phyloP scores from a whole-genome alignment of 2,797 vertebrate genomes.

The Siniperca undulata region DNA sequence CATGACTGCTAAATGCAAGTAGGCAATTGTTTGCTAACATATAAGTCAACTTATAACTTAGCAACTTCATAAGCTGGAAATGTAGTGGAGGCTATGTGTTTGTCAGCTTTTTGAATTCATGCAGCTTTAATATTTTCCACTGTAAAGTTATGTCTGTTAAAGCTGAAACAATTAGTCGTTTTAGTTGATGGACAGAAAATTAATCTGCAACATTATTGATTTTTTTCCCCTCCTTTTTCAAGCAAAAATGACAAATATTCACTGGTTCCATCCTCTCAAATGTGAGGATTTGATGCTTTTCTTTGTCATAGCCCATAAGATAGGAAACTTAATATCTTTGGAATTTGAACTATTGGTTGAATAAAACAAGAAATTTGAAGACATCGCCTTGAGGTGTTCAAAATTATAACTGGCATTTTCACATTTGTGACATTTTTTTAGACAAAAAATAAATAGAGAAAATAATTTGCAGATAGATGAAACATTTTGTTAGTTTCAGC shows the following conservation, averaged over 20 bases:
- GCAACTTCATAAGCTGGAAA: neutral
- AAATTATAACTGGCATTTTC: neutral
- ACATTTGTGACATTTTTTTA: neutral
- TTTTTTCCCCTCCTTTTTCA: too few relatives aligned
- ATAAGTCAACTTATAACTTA: too few relatives aligned
- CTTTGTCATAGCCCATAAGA: neutral
- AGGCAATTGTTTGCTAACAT: neutral
- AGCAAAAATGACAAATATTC: neutral
- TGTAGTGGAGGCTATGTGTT: neutral
- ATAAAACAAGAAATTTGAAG: neutral
- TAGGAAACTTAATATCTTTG: neutral
- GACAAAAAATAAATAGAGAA: neutral
- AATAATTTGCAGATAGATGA: neutral
- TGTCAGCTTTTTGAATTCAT: neutral
- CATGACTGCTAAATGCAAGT: neutral
- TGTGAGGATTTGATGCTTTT: neutral
- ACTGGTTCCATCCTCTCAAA: neutral
- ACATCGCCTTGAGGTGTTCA: neutral
- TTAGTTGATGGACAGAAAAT: too few relatives aligned
- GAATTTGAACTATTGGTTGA: neutral
- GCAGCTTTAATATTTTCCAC: neutral
- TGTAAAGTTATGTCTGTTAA: neutral
- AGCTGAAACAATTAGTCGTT: too few relatives aligned
- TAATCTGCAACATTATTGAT: too few relatives aligned
- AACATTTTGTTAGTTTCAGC: neutral